Percentiles rank a stretch among this genome's conserved stretches.
Conservation (phyloP, 2,797 vertebrate genomes). For the Manis crassicaudata region DNA sequence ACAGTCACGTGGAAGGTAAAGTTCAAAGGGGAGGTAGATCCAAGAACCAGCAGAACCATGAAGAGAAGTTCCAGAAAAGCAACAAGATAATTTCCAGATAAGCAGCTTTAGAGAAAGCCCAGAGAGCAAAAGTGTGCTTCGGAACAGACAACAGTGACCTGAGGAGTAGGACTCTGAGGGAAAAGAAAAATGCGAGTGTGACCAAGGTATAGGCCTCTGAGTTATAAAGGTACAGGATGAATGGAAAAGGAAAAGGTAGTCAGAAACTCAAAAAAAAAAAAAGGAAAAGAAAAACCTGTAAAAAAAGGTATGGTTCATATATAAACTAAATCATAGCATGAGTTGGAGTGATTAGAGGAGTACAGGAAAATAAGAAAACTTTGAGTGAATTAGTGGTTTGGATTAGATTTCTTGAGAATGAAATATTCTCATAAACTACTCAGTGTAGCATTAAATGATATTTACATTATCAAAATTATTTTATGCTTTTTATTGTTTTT, state of each 20-base stretch:
- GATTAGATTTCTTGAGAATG: neutral
- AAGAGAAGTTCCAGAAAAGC: neutral
- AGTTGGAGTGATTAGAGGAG: neutral
- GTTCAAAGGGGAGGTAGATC: neutral
- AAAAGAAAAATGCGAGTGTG: neutral
- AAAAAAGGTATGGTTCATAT: neutral
- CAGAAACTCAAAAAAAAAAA: neutral
- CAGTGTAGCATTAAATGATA: neutral
- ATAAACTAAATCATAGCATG: neutral
- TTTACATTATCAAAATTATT: neutral
- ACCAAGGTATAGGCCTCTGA: neutral
- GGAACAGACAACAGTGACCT: neutral
- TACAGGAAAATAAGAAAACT: neutral
- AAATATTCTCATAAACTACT: neutral
- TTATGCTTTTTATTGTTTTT: neutral
- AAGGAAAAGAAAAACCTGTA: neutral
- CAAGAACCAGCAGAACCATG: neutral
- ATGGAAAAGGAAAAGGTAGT: neutral
- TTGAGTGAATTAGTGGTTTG: neutral
- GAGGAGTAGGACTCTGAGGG: neutral
- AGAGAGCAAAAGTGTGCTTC: neutral
- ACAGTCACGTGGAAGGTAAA: neutral
- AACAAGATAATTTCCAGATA: neutral
- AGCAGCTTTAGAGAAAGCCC: neutral
- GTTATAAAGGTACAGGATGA: neutral